A percentile compares a stretch with the other conserved stretches of the same genome.
phyloP scores from a whole-genome alignment of 2,888 invertebrate species.

The Siphlonurus alternatus region DNA sequence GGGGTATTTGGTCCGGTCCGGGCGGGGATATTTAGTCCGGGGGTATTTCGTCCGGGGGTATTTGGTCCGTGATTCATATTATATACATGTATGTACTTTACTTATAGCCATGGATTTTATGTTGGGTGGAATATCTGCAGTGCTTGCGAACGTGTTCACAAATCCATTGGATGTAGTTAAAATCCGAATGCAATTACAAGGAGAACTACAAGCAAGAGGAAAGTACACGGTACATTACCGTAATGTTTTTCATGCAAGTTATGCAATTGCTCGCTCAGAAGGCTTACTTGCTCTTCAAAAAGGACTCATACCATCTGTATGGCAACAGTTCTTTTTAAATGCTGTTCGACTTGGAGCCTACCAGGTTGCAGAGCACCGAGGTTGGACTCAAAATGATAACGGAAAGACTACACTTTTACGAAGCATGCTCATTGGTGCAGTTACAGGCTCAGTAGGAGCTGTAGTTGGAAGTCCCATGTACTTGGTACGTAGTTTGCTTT shows the following conservation, averaged over 20 bases:
- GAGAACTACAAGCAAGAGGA: conserved; percentile 57
- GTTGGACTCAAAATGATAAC: conserved; percentile 37
- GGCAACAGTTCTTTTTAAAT: conserved; percentile 78
- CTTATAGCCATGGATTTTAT: conserved; percentile 51
- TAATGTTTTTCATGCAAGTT: conserved; percentile 62
- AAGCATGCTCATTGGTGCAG: conserved; percentile 54
- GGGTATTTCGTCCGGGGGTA: too few relatives aligned
- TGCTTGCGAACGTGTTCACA: conserved; percentile 68
- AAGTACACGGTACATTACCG: conserved; percentile 53
- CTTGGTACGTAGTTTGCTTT: conserved; percentile 46
- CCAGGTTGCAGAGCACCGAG: conserved; percentile 50
- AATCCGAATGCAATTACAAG: conserved; percentile 76
- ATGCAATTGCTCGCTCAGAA: conserved; percentile 61
- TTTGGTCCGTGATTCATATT: too few relatives aligned
- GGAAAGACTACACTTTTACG: conserved; percentile 43
- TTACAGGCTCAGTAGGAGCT: conserved; percentile 63
- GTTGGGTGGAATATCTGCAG: conserved; percentile 60
- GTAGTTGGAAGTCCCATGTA: conserved; percentile 74
- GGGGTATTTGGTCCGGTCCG: too few relatives aligned
- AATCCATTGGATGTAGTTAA: conserved; percentile 87
- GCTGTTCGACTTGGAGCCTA: conserved; percentile 63
- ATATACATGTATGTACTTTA: too few relatives aligned
- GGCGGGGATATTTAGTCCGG: too few relatives aligned
- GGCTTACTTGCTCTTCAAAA: conserved; percentile 61
- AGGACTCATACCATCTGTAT: conserved; percentile 69